These are phyloP conservation scores for Hyperoplus lanceolatus DNA, from an alignment of 2,797 vertebrate genomes.

Conservation along the genomic window DNA sequence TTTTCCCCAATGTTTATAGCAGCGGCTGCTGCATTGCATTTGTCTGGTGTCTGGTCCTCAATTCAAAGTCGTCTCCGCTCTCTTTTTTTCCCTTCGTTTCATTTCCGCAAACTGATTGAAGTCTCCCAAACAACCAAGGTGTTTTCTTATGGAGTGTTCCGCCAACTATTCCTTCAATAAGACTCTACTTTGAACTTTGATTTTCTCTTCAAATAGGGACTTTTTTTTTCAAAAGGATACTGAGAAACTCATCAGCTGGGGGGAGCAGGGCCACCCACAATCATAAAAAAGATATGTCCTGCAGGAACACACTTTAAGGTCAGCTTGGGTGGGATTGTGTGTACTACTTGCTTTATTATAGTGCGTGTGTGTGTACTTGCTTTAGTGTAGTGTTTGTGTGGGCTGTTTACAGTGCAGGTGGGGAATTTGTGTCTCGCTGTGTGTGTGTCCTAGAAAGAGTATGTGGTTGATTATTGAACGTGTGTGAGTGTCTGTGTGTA, in stretches of 20 bases:
- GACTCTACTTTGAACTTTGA: conserved; percentile 81
- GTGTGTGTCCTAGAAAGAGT: conserved; percentile 47
- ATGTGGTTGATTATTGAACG: conserved; percentile 66
- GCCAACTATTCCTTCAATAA: conserved; percentile 77
- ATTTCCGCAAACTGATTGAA: conserved; percentile 80
- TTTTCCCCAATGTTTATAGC: conserved; percentile 74
- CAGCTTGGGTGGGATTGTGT: conserved; percentile 63
- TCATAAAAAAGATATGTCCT: conserved; percentile 82
- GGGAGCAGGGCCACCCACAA: conserved; percentile 66
- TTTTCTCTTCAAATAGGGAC: conserved; percentile 76
- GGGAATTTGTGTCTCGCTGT: conserved; percentile 62
- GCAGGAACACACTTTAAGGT: conserved; percentile 78
- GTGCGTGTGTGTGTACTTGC: conserved; percentile 58
- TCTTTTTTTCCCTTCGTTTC: conserved; percentile 68
- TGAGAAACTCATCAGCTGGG: conserved; percentile 80
- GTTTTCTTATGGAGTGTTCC: conserved; percentile 79
- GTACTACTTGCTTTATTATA: conserved; percentile 61
- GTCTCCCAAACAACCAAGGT: conserved; percentile 77
- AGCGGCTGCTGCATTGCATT: conserved; percentile 68
- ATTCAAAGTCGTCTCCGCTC: conserved; percentile 69
- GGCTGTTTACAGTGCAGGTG: conserved; percentile 66
- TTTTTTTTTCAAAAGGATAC: conserved; percentile 68
- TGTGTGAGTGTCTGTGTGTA: conserved; percentile 63
- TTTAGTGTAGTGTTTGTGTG: conserved; percentile 71
- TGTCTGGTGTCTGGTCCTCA: conserved; percentile 70